Percentiles rank a stretch among this genome's conserved stretches.
Conservation (phyloP, 2,888 invertebrate species). For the Xanthia togata region DNA sequence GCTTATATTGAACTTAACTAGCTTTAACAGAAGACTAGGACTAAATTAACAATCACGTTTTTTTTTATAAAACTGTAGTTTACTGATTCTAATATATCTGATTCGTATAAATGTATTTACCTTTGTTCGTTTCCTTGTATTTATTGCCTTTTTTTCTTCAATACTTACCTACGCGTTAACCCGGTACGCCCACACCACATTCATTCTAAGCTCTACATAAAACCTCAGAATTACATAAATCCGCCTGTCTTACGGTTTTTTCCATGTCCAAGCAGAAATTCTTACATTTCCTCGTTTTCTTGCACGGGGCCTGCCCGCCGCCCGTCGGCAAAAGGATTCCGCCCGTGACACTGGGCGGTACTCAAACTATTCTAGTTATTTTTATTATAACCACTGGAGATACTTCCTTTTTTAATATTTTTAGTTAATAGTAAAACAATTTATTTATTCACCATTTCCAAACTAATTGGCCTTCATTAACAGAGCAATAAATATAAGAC, state of each 20-base stretch:
- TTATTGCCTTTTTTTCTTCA: background rate
- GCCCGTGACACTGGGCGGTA: conserved; percentile 51
- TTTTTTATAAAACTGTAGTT: background rate
- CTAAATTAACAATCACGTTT: background rate
- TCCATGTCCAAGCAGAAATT: conserved; percentile 39
- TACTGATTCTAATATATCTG: background rate
- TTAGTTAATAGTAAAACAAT: background rate
- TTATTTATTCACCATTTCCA: background rate
- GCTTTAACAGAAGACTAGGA: background rate
- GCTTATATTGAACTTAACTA: background rate
- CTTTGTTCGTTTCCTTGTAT: background rate
- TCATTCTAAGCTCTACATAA: conserved; percentile 56
- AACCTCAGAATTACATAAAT: conserved; percentile 54
- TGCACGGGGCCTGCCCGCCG: conserved; percentile 64
- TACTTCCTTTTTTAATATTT: background rate
- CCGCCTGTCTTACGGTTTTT: conserved; percentile 33
- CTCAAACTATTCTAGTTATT: conserved; percentile 54
- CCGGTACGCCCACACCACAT: conserved; percentile 25
- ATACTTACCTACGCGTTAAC: conserved; percentile 18
- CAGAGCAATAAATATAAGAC: background rate
- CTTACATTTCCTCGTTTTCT: conserved; percentile 57
- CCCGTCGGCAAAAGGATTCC: conserved; percentile 38
- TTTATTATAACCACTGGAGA: background rate
- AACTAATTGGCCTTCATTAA: too few species aligned
- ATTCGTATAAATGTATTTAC: conserved; percentile 12